Conservation (phyloP, 2,888 invertebrate species). For the Heterodera filipjevi region DNA sequence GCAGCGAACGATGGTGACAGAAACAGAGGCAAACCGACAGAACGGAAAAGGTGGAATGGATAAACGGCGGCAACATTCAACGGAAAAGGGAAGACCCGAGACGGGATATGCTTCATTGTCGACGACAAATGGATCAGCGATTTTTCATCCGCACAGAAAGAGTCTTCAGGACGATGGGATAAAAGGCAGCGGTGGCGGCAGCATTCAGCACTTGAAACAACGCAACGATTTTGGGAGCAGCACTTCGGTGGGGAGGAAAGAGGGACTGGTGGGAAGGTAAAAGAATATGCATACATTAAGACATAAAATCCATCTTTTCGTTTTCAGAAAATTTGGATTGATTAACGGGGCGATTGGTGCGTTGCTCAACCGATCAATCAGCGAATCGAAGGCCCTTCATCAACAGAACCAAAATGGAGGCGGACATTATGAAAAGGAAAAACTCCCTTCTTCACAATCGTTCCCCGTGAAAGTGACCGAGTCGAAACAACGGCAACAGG, state of each 20-base stretch:
- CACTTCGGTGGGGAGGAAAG: constrained; percentile 16
- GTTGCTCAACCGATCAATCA: constrained; percentile 18
- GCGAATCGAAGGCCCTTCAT: constrained; percentile 24
- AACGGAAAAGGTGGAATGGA: neutral
- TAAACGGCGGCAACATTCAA: neutral
- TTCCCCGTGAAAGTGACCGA: neutral
- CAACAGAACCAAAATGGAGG: constrained; percentile 15
- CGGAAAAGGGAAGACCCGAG: neutral
- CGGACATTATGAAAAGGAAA: neutral
- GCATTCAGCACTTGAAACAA: neutral
- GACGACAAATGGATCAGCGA: neutral
- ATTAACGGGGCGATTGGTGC: constrained; percentile 11
- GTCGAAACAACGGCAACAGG: constrained; percentile 32
- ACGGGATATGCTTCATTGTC: constrained; percentile 6
- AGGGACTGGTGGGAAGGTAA: constrained; percentile 8
- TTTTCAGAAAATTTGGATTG: constrained; percentile 14
- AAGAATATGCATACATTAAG: neutral
- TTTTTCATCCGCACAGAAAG: neutral
- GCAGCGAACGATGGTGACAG: neutral
- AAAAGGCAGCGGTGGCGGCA: neutral
- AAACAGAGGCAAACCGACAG: neutral
- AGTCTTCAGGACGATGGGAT: constrained; percentile 4
- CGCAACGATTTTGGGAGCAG: constrained; percentile 18
- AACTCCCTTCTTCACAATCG: neutral
- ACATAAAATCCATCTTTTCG: no score